phyloP scores from a whole-genome alignment of 2,888 invertebrate species.

The Doris montereyensis region DNA sequence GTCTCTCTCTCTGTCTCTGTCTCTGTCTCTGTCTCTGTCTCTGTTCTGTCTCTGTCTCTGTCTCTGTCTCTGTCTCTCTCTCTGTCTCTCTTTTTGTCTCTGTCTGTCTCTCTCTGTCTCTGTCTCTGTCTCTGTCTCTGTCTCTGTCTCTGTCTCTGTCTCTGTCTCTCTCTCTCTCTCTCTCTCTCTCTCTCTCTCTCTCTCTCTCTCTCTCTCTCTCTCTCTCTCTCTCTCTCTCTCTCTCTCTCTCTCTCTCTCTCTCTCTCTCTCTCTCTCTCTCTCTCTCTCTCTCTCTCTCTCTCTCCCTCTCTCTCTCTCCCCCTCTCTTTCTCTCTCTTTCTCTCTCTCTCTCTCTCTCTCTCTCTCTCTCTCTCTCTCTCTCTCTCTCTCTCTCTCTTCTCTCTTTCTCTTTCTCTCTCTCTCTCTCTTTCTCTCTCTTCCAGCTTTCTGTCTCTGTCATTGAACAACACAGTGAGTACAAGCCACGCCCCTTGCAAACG shows the following conservation, averaged over 20 bases:
- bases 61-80: too few relatives aligned
- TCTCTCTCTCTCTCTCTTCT: slow-evolving; percentile 6
- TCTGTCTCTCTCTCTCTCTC: neutral
- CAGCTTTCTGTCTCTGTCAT: too few relatives aligned
- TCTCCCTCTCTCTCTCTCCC: slow-evolving; percentile 4
- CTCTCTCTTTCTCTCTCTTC: slow-evolving; percentile 11
- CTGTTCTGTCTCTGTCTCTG: too few relatives aligned
- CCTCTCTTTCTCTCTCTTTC: neutral
- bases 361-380: neutral
- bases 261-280: neutral
- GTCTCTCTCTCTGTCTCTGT: slow-evolving; percentile 7
- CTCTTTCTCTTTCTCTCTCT: neutral
- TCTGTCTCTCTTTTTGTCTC: too few relatives aligned
- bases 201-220: neutral
- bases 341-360: neutral
- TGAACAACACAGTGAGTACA: slow-evolving; percentile 23
- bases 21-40: slow-evolving; percentile 28
- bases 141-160: neutral
- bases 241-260: neutral
- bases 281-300: neutral
- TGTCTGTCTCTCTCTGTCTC: slow-evolving; percentile 12
- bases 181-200: neutral
- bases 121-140: slow-evolving; percentile 1
- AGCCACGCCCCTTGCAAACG: neutral
- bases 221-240: neutral